Percentiles rank a stretch among this genome's conserved stretches.
These are phyloP conservation scores for Stramonita haemastoma DNA, from an alignment of 2,888 invertebrate species.

Conservation along the genomic window DNA sequence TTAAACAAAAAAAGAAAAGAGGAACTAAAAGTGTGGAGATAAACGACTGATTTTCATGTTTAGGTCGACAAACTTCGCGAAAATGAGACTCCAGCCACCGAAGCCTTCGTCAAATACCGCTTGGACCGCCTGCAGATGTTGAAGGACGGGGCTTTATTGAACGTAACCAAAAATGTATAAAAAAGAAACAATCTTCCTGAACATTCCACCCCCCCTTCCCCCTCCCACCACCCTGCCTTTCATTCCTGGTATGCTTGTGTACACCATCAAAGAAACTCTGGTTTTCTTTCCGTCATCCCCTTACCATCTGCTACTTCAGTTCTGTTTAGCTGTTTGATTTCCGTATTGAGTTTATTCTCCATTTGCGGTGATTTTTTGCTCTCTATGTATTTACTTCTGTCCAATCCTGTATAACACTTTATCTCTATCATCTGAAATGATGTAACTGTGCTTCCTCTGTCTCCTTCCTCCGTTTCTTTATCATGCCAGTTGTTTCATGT, in stretches of 20 bases:
- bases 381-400: background rate
- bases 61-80: slow-evolving; percentile 38
- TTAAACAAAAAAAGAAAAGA: too few relatives aligned
- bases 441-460: background rate
- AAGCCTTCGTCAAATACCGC: slow-evolving; percentile 34
- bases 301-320: background rate
- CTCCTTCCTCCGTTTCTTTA: background rate
- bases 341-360: background rate
- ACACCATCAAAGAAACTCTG: background rate
- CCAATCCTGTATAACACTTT: background rate
- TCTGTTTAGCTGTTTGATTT: background rate
- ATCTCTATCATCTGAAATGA: too few relatives aligned
- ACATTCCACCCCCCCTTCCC: background rate
- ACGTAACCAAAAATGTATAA: slow-evolving; percentile 10
- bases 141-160: slow-evolving; percentile 26
- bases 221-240: too few relatives aligned
- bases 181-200: background rate
- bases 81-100: slow-evolving; percentile 44
- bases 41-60: slow-evolving; percentile 18
- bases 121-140: slow-evolving; percentile 39
- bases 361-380: slow-evolving; percentile 11
- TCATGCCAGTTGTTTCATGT: background rate
- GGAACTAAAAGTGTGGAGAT: too few relatives aligned
- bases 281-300: background rate
- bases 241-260: background rate